Conservation (phyloP, 2,113 vertebrate genomes). For the human (Homo sapiens) region DNA sequence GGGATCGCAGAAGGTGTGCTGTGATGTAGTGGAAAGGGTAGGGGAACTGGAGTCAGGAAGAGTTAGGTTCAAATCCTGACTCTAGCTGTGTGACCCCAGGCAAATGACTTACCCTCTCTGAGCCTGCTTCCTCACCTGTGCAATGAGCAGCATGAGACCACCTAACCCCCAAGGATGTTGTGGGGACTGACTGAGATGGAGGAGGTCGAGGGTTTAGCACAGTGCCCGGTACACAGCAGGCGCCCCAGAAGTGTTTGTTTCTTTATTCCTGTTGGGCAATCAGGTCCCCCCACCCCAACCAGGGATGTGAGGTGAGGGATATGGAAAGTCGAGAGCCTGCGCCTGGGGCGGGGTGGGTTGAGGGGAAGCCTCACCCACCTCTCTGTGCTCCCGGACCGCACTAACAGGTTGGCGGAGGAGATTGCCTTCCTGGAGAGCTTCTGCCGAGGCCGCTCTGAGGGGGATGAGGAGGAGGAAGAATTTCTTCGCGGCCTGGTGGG, state of each 20-base stretch:
- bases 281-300: constrained; percentile 44
- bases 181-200: constrained; percentile 45
- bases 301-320: constrained; percentile 43
- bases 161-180: constrained; percentile 23
- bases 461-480: constrained; percentile 87
- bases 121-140: constrained; percentile 48
- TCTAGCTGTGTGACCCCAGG: constrained; percentile 36
- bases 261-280: constrained; percentile 58
- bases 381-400: constrained; percentile 88
- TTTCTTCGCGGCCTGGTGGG: constrained; percentile 86
- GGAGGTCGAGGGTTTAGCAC: constrained; percentile 18
- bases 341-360: background rate
- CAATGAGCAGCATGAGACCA: constrained; percentile 44
- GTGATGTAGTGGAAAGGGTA: background rate
- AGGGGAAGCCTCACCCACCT: constrained; percentile 83
- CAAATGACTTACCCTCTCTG: constrained; percentile 59
- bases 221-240: background rate
- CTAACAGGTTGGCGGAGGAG: constrained; percentile 89
- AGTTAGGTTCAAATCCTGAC: background rate
- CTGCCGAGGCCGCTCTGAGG: constrained; percentile 84
- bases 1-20: background rate
- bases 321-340: constrained; percentile 20
- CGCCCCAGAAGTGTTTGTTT: background rate
- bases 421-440: constrained; percentile 90
- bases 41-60: background rate